phyloP scores from a whole-genome alignment of 2,113 vertebrate species.

The Monopterus albus region DNA sequence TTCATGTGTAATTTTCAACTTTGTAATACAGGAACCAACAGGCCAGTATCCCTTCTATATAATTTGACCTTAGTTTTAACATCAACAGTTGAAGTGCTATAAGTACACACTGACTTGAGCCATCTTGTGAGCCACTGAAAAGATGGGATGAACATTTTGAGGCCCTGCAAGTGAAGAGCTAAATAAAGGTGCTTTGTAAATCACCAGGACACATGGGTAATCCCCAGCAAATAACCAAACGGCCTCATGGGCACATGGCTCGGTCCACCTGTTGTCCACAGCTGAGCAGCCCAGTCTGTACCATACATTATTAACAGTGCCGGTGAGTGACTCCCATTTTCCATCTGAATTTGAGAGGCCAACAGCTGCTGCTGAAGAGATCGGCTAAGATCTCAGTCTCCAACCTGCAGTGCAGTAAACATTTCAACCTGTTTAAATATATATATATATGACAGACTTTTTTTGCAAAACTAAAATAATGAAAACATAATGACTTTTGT shows the following conservation, averaged over 20 bases:
- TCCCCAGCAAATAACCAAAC: slow-evolving; percentile 68
- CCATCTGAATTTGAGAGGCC: slow-evolving; percentile 80
- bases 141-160: slow-evolving; percentile 48
- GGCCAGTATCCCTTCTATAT: neutral
- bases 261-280: slow-evolving; percentile 79
- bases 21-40: neutral
- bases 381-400: slow-evolving; percentile 55
- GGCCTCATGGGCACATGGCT: slow-evolving; percentile 59
- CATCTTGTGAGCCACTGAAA: slow-evolving; percentile 19
- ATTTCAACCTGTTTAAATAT: slow-evolving; percentile 6
- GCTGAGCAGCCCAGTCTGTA: slow-evolving; percentile 54
- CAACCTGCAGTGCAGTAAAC: slow-evolving; percentile 12
- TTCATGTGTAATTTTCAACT: neutral
- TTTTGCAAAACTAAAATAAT: too few relatives aligned
- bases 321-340: slow-evolving; percentile 77
- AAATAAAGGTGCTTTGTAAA: slow-evolving; percentile 83
- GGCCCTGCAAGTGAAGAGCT: slow-evolving; percentile 49
- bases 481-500: neutral
- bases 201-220: slow-evolving; percentile 74
- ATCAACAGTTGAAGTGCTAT: neutral
- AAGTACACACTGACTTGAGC: slow-evolving; percentile 35
- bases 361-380: slow-evolving; percentile 72
- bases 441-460: too few relatives aligned
- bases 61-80: slow-evolving; percentile 19
- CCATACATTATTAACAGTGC: slow-evolving; percentile 80